Conservation (phyloP, 2,888 invertebrate species). For the Criorhina ranunculi region DNA sequence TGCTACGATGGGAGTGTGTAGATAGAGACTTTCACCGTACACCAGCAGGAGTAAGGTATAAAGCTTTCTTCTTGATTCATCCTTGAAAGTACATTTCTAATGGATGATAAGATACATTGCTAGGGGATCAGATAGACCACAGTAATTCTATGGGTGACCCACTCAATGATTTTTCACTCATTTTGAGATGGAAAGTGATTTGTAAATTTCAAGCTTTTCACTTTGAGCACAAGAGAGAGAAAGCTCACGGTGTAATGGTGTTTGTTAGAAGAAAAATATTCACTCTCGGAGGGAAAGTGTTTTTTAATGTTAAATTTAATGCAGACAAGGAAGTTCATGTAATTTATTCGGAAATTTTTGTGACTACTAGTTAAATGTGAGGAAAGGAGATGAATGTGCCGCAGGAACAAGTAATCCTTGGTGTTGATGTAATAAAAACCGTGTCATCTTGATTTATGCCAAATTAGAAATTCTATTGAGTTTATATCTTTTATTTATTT, state of each 20-base stretch:
- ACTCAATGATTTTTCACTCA: conserved; percentile 52
- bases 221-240: conserved; percentile 52
- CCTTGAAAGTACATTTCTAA: conserved; percentile 70
- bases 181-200: conserved; percentile 76
- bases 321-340: not conserved
- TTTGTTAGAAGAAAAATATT: not conserved
- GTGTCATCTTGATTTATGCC: conserved; percentile 17
- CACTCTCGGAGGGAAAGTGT: conserved; percentile 41
- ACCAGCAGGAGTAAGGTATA: conserved; percentile 16
- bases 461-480: conserved; percentile 10
- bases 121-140: conserved; percentile 20
- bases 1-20: not conserved
- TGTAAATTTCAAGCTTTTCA: conserved; percentile 20
- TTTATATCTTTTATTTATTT: not conserved
- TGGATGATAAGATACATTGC: conserved; percentile 73
- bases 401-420: conserved; percentile 4
- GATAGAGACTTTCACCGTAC: conserved; percentile 39
- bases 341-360: conserved; percentile 10
- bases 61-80: conserved; percentile 67
- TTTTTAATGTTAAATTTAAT: conserved; percentile 4
- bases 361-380: not conserved
- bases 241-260: conserved; percentile 14
- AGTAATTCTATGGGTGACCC: not conserved
- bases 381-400: not conserved
- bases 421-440: conserved; percentile 34